Conservation (phyloP, 1,140 invertebrate genomes). For the Spodoptera frugiperda region DNA sequence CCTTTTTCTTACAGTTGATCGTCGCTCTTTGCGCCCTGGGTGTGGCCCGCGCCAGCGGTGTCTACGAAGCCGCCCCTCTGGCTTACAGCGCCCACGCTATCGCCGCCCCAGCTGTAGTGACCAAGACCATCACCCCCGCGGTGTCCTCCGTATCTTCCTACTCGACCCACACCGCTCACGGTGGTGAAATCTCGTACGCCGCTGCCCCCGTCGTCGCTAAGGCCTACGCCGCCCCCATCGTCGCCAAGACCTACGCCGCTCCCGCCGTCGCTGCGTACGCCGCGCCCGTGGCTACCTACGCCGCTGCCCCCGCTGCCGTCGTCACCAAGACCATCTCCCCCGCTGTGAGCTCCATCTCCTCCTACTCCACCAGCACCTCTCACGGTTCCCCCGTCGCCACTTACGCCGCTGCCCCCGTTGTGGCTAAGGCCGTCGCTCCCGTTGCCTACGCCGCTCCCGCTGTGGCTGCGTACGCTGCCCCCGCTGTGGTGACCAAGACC, state of each 20-base stretch:
- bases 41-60: conserved; percentile 29
- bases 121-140: conserved; percentile 63
- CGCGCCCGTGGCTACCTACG: conserved; percentile 59
- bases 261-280: conserved; percentile 68
- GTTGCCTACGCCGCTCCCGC: conserved; percentile 61
- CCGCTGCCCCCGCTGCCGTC: conserved; percentile 58
- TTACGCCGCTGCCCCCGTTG: conserved; percentile 57
- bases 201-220: conserved; percentile 59
- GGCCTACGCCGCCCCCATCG: conserved; percentile 51
- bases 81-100: conserved; percentile 48
- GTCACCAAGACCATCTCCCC: conserved; percentile 65
- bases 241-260: conserved; percentile 41
- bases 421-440: conserved; percentile 51
- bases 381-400: conserved; percentile 60
- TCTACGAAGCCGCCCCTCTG: conserved; percentile 51
- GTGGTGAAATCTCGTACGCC: conserved; percentile 56
- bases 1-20: conserved; percentile 64
- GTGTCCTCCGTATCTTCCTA: conserved; percentile 69
- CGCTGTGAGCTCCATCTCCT: conserved; percentile 62
- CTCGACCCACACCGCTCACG: conserved; percentile 66
- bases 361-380: conserved; percentile 64
- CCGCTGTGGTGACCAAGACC: conserved; percentile 53
- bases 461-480: conserved; percentile 57
- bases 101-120: conserved; percentile 56
- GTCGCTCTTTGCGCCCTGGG: conserved; percentile 62